Base-by-base conservation (phyloP, 2,797 vertebrate species). In the Peromyscus aztecus region DNA sequence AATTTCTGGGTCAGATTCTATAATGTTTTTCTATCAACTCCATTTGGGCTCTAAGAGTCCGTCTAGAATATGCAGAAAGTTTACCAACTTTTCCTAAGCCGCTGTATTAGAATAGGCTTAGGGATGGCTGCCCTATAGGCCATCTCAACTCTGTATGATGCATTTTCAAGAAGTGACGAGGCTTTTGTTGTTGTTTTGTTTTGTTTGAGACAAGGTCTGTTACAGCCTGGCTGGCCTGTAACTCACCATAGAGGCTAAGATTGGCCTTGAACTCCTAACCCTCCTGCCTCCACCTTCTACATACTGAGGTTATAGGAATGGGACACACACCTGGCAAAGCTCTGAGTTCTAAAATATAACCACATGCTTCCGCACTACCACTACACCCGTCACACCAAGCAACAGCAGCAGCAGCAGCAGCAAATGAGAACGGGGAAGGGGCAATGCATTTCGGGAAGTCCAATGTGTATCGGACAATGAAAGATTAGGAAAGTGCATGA, bases 11-110 rank as follows among this genome's bases (percentile, higher is more conserved):
- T 76, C 90, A 31, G 4, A 90, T 24, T 61, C 3, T 52, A 93
- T 34, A 93, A 71, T 46, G 61, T 59, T 85, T 94, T 81, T 24
- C 55, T 91, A 82, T 9, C 83, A 89, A 73, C 75, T 96, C 21
- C 65, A 80, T 76, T 76, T 80, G 21, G 59, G 46, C 9, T 81
- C 46, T 55, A 40, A 81, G 43, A 61, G 40, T 43, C 11, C 65
- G 14, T n/a, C 14, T 88, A 69, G 34, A 71, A 17, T 27, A 71
- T 21, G 8, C 24, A 19, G 63, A 73, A 59, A 71, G 16, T 43
- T 80, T 52, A 92, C 4, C 31, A 43, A 76, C 13, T 87, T 59
- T 87, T 46, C 67, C 65, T 46, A 34, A 57, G 14, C 31, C 0
- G 40, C 6, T 49, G 1, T 12, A 6, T 19, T 57, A 65, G 52